phyloP scores from a whole-genome alignment of 30 jellyfish, hydroid and myxozoan genomes.

The Chrysaora quinquecirrha region DNA sequence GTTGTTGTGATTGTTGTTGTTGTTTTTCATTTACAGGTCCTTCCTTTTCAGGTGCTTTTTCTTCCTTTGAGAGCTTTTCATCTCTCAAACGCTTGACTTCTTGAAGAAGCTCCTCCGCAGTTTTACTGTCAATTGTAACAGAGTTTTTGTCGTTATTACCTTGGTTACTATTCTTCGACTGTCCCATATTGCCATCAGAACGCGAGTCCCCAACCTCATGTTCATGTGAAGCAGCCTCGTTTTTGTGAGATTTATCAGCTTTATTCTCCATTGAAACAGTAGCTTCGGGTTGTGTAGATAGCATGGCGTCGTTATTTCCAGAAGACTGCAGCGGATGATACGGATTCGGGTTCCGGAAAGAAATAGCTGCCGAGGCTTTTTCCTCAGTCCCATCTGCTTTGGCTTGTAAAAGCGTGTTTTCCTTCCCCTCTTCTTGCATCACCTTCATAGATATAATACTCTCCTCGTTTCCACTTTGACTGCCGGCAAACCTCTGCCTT shows the following conservation, averaged over 20 bases:
- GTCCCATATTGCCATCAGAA: not conserved
- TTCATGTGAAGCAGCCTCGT: not conserved
- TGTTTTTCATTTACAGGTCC: too few relatives aligned
- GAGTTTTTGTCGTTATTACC: not conserved
- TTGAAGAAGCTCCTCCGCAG: not conserved
- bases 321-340: not conserved
- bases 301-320: not conserved
- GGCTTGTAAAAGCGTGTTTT: not conserved
- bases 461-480: constrained; percentile 15
- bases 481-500: not conserved
- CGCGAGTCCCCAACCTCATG: not conserved
- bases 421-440: constrained; percentile 38
- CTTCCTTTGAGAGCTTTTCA: not conserved
- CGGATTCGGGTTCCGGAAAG: constrained; percentile 6
- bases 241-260: not conserved
- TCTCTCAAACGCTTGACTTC: not conserved
- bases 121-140: not conserved
- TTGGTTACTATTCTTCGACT: not conserved
- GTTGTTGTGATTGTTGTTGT: too few relatives aligned
- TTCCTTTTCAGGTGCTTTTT: constrained; percentile 4
- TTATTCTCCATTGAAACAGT: not conserved
- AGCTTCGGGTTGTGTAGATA: not conserved
- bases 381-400: not conserved
- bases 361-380: not conserved
- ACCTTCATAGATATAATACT: constrained; percentile 29